Percentiles rank a stretch among this genome's conserved stretches.
These are phyloP conservation scores for Lampris incognitus DNA, from an alignment of 2,113 vertebrate genomes.

Conservation along the genomic window DNA sequence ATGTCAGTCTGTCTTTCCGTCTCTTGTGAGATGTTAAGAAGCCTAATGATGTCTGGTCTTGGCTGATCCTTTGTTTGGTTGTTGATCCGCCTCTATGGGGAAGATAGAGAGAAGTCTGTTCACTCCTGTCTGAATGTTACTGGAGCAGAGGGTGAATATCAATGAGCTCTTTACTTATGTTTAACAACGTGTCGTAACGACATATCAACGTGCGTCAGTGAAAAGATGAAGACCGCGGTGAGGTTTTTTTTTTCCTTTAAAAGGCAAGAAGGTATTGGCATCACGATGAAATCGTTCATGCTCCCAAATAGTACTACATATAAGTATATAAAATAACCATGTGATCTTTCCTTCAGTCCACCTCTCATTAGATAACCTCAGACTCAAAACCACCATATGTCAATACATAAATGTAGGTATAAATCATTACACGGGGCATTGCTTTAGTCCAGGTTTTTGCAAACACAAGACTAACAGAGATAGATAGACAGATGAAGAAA, in stretches of 20 bases:
- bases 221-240: conserved; percentile 2
- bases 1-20: conserved; percentile 71
- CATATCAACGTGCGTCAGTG: background rate
- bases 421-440: background rate
- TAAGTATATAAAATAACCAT: background rate
- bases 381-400: conserved; percentile 1
- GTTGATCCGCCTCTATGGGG: conserved; percentile 67
- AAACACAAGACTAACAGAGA: conserved; percentile 37
- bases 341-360: background rate
- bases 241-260: background rate
- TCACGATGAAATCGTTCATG: conserved; percentile 21
- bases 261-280: conserved; percentile 16
- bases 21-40: conserved; percentile 72
- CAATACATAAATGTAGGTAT: background rate
- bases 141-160: background rate
- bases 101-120: conserved; percentile 26
- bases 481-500: background rate
- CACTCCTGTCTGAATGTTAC: conserved; percentile 14
- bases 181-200: background rate
- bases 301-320: background rate
- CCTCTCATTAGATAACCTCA: background rate
- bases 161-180: conserved; percentile 3
- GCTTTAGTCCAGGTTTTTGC: conserved; percentile 7
- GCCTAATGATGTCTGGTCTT: conserved; percentile 73
- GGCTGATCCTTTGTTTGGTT: conserved; percentile 71